Percentiles rank a stretch among this genome's conserved stretches.
These are phyloP conservation scores for Ctenodactylus gundi DNA, from an alignment of 2,113 vertebrate genomes.

Conservation along the genomic window DNA sequence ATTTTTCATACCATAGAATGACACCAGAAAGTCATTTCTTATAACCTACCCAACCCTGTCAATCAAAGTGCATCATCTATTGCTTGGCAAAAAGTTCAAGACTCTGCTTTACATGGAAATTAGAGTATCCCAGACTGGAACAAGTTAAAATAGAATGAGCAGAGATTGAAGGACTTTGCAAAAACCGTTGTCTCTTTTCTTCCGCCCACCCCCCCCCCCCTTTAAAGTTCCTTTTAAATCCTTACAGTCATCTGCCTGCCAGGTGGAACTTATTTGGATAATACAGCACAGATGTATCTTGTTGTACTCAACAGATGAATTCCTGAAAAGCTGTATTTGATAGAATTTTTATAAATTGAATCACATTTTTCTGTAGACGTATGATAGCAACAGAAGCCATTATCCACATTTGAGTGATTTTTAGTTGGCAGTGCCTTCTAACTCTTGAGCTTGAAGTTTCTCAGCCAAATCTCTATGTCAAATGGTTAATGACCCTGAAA, in stretches of 20 bases:
- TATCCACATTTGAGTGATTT: constrained; percentile 77
- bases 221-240: constrained; percentile 53
- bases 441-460: constrained; percentile 73
- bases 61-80: constrained; percentile 9
- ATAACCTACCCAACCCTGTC: background rate
- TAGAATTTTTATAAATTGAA: constrained; percentile 74
- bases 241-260: constrained; percentile 47
- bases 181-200: background rate
- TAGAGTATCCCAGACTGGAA: background rate
- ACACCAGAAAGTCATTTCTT: constrained; percentile 31
- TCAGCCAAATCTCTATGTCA: constrained; percentile 78
- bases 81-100: background rate
- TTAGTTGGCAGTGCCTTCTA: constrained; percentile 72
- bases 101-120: constrained; percentile 27
- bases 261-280: constrained; percentile 74
- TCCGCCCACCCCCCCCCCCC: background rate
- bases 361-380: constrained; percentile 74
- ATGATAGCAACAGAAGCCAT: constrained; percentile 74
- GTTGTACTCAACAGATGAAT: constrained; percentile 72
- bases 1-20: background rate
- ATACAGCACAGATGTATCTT: constrained; percentile 72
- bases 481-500: constrained; percentile 79
- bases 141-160: constrained; percentile 18
- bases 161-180: constrained; percentile 30
- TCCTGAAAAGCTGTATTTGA: constrained; percentile 75